These are phyloP conservation scores for Babyrousa celebensis DNA, from an alignment of 2,797 vertebrate species.

Conservation along the genomic window DNA sequence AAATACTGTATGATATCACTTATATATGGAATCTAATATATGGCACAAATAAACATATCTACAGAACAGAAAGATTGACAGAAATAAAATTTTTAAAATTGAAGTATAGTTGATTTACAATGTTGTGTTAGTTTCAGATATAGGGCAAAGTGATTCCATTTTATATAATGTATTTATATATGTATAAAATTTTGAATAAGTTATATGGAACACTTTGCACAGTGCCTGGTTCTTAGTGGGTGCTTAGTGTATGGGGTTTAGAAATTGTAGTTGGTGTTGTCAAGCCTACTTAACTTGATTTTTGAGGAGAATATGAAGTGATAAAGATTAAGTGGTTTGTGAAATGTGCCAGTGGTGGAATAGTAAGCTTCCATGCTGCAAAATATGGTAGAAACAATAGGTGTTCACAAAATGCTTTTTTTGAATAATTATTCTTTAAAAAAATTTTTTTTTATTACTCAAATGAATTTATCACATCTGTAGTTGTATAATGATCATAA, in stretches of 20 bases:
- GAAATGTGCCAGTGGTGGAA: neutral
- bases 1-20: too few species aligned
- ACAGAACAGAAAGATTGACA: too few species aligned
- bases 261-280: neutral
- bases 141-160: neutral
- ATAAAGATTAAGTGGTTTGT: neutral
- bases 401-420: neutral
- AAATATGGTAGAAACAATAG: accelerated
- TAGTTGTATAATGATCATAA: too few species aligned
- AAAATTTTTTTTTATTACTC: neutral
- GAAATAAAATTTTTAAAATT: too few species aligned
- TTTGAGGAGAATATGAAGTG: neutral
- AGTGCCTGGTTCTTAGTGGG: neutral
- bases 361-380: neutral
- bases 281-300: neutral
- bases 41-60: too few species aligned
- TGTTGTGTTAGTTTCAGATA: neutral
- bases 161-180: too few species aligned
- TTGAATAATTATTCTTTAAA: neutral
- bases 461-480: too few species aligned
- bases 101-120: neutral
- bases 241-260: neutral
- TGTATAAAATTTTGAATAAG: neutral
- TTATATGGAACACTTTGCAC: neutral
- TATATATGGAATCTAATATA: too few species aligned